Conservation (phyloP, 2,113 vertebrate species). For the Chionis minor region DNA sequence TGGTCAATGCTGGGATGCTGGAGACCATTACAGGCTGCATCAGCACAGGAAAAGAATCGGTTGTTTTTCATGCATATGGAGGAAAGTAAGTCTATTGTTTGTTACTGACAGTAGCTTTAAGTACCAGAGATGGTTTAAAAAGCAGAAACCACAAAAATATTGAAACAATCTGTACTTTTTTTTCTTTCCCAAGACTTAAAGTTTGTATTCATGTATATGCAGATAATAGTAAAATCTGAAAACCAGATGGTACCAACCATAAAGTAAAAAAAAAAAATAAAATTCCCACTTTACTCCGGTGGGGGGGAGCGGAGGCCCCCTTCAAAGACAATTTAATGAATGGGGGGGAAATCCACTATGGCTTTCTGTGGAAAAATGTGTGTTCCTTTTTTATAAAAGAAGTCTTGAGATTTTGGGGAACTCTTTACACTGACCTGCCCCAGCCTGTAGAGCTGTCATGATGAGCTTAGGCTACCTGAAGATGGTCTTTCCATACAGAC, state of each 20-base stretch:
- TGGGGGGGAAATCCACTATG: neutral
- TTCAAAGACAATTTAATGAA: neutral
- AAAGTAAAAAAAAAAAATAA: neutral
- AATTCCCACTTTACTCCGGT: neutral
- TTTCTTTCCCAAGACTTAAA: neutral
- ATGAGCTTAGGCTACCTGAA: neutral
- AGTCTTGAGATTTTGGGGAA: neutral
- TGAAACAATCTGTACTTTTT: neutral
- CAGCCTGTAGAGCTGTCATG: neutral
- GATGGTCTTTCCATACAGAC: neutral
- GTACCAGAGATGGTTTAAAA: neutral
- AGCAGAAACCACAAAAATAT: neutral
- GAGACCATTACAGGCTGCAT: constrained; percentile 96
- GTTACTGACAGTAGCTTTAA: neutral
- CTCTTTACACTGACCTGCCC: neutral
- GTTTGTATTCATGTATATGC: neutral
- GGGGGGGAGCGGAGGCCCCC: no score
- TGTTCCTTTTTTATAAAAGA: neutral
- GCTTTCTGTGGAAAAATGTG: neutral
- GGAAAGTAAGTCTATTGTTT: constrained; percentile 80
- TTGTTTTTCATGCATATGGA: constrained; percentile 95
- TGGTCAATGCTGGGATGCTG: constrained; percentile 91
- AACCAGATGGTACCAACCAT: neutral
- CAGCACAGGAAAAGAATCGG: constrained; percentile 97
- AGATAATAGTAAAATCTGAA: neutral